Evolutionary conservation across 2,888 invertebrate genomes (phyloP), one percentile per base, ranked within the genome.

Genomic region (Drosophila rellima): DNA sequence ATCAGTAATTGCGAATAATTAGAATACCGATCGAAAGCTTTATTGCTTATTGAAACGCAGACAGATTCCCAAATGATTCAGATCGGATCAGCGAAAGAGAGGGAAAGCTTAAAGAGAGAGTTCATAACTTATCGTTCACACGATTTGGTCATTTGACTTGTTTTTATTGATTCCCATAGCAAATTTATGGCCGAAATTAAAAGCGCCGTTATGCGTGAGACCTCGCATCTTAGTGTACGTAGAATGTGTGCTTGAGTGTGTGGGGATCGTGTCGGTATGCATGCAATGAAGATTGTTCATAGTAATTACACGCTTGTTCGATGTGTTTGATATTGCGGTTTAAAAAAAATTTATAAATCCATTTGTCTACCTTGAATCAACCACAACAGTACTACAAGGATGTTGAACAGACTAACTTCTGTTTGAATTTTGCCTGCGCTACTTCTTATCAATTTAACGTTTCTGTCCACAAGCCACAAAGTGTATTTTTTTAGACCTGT

Each of bases 1-100:
- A 81, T 87, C 87, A 72, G 78, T 87, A 82, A 82, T 82, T 87
- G 78, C 69, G 66, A 78, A 83, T 87, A 83, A 82, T 82, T 87
- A 87, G 64, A 66, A 66, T 35, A 39, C 57, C 80, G 74, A 71
- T 74, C 81, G 54, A 60, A 64, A 54, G 35, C 80, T 73, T 82
- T 85, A 81, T 82, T 62, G 80, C 80, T 47, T 54, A 55, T 20
- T 80, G 70, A 80, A 81, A 81, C 81, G 81, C 81, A 77, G 80
- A 67, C 52, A 54, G 18, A 57, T 50, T 23, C 44, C 26, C 51
- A 31, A 44, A 35, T 3, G 6, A 17, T 15, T 39, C 7, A 18
- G 29, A 26, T 10, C 4, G 18, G 11, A 44, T 15, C 4, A 2
- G 29, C 8, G 5, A 48, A 18, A 17, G 5, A 20, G 1, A 29